These are phyloP conservation scores for Indicator maculatus DNA, from an alignment of 2,113 vertebrate genomes.

Conservation along the genomic window DNA sequence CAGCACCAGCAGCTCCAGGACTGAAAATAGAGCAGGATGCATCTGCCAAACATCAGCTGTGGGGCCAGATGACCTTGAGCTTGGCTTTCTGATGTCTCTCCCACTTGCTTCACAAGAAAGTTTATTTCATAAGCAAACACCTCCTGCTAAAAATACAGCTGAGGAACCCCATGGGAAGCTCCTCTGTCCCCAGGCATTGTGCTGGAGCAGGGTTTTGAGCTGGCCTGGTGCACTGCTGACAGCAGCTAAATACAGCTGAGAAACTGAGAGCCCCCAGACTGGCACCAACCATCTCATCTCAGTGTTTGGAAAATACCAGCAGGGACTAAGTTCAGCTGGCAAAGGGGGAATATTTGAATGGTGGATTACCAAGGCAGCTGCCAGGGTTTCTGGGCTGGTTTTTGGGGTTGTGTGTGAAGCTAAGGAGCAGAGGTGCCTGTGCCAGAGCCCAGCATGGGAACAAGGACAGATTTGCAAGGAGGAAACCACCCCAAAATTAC, in stretches of 20 bases:
- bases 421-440: not conserved
- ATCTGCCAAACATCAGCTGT: not conserved
- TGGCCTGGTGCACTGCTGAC: not conserved
- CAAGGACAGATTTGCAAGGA: not conserved
- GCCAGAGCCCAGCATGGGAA: rapidly evolving
- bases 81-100: not conserved
- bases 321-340: not conserved
- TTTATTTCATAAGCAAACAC: conserved; percentile 72
- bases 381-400: not conserved
- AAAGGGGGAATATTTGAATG: not conserved
- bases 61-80: conserved; percentile 8
- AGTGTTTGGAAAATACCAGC: not conserved
- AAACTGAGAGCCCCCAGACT: not conserved
- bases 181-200: not conserved
- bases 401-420: not conserved
- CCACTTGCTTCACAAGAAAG: not conserved
- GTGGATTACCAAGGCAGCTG: not conserved
- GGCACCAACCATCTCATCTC: rapidly evolving
- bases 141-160: conserved; percentile 74
- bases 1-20: not conserved
- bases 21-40: not conserved
- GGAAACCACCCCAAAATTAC: not conserved
- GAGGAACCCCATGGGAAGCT: not conserved
- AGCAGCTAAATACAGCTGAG: conserved; percentile 40
- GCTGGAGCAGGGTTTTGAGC: not conserved